Base-by-base conservation (phyloP, 1,140 invertebrate species). In the Helicoverpa zea region DNA sequence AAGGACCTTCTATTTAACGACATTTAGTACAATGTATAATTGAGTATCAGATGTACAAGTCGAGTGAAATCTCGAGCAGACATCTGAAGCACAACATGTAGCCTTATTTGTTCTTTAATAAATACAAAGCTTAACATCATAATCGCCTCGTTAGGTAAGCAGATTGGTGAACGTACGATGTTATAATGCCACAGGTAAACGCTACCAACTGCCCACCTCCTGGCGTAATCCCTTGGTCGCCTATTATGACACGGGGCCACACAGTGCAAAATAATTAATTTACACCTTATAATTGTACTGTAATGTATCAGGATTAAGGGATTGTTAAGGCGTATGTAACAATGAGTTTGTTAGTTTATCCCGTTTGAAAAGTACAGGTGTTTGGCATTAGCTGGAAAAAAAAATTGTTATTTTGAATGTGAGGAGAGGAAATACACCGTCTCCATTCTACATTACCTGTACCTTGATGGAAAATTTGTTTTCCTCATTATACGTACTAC, bases 301-400 rank as follows among this genome's bases (percentile, higher is more conserved):
- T 51, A 70, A 70, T 70, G 47, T 51, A 70, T 70, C 66, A 70
- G 66, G 43, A 70, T 70, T 70, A 70, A 70, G 66, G 66, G 66
- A 70, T 70, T 52, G 14, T 29, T 35, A 35, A 35, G 35, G 66
- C 16, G 12, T 23, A n/a, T 52, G n/a, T 29, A 64, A 23, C 30
- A 64, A 64, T 64, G 30, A 30, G 30, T 64, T 35, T 64, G 30
- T 43, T 64, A 64, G 61, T 64, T 64, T 30, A 68, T 49, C 4
- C 43, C 12, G 3, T 13, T 7, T 23, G 23, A 23, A 35, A 35
- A 0, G 3, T 3, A 35, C 3, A 35, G 35, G 35, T 35, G 35
- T 35, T 35, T 35, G 0, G 35, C 35, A 35, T 35, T 35, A 35
- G 35, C 35, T 5, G 35, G 35, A 35, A 35, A 35, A 35, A n/a